Evolutionary conservation across 2,888 invertebrate genomes (phyloP), one percentile per base, ranked within the genome.

Genomic region (Mesopsocus fuscifrons): DNA sequence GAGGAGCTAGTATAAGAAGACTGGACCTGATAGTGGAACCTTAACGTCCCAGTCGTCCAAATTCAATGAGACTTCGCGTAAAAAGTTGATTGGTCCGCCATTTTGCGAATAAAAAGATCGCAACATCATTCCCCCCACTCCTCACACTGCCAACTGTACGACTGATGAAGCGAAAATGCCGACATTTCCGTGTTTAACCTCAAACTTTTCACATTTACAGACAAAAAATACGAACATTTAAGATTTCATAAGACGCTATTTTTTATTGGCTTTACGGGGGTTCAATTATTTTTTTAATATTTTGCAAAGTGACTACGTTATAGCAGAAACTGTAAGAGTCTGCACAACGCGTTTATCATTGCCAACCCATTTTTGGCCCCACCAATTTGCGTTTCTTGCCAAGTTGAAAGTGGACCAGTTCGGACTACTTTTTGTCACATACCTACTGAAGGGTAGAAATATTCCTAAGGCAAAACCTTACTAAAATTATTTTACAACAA

Each of bases 111-210:
- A 16, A 16, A 33, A 33, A 33, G 33, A 38, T 38, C 20, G 38
- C 38, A 38, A 38, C 38, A 38, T 38, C 38, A 38, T 38, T 38
- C 13, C 38, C 38, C 38, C 38, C 38, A 38, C 38, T 18, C 17
- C 38, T 18, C 3, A 5, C 20, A 13, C 6, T 38, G 38, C 38
- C 38, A 38, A 38, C 17, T 38, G 18, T 20, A 38, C 38, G 20
- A 20, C 21, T 38, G n/a, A 20, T 38, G 20, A 18, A 38, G 38
- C 38, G 20, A 38, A 18, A 17, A 38, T 38, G n/a, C 38, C 38
- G 38, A 38, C 21, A 20, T 38, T 18, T 5, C 18, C n/a, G 6
- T 13, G 15, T 17, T 17, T 17, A 21, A 5, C 18, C 38, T 18
- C 4, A 38, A 38, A 26, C 8, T 18, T 20, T 18, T 15, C 17